Evolutionary conservation across 2,797 vertebrate species (phyloP).

Genomic region (Hemitrygon akajei): DNA sequence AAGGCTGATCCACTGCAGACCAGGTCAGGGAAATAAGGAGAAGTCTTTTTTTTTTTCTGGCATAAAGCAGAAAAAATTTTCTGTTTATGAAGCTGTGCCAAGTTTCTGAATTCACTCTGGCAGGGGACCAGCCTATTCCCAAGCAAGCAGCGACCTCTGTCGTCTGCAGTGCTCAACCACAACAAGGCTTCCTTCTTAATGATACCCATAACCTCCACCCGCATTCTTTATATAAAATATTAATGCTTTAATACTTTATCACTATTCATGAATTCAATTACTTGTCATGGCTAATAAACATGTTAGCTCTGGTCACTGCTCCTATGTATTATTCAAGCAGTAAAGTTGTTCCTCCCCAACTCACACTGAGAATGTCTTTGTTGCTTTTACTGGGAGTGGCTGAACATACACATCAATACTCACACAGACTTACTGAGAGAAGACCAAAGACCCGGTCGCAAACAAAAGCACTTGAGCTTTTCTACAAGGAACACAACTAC

Average conservation of each 20-base stretch:
- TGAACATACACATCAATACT: neutral
- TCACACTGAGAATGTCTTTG: neutral
- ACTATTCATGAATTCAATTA: conserved; percentile 23
- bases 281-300: conserved; percentile 24
- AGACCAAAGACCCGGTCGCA: neutral
- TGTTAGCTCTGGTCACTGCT: neutral
- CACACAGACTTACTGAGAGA: too few species aligned
- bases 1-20: neutral
- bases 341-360: neutral
- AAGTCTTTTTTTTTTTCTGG: neutral
- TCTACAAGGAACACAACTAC: too few species aligned
- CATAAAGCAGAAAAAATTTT: neutral
- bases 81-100: too few species aligned
- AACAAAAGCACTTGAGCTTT: too few species aligned
- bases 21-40: neutral
- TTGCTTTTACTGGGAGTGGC: neutral
- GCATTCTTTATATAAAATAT: conserved; percentile 1
- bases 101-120: neutral
- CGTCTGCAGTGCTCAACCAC: neutral
- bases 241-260: neutral
- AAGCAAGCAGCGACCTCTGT: neutral
- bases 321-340: neutral
- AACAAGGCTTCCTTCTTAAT: neutral
- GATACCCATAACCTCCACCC: neutral
- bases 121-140: neutral